Percentiles rank a stretch among this genome's conserved stretches.
These are phyloP conservation scores for Ochlodes sylvanus DNA, from an alignment of 2,888 invertebrate genomes.

Conservation along the genomic window DNA sequence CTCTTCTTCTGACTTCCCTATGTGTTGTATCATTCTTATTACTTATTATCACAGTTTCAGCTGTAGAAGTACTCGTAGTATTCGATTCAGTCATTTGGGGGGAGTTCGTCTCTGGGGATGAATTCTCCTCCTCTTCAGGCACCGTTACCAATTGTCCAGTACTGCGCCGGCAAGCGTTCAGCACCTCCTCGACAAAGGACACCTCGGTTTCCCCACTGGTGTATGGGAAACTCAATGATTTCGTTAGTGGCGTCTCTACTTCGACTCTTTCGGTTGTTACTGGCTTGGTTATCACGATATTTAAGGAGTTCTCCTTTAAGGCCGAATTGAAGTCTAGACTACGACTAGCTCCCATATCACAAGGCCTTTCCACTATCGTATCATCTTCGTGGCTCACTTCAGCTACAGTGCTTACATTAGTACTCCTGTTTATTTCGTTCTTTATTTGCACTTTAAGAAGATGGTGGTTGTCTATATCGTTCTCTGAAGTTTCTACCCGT, in stretches of 20 bases:
- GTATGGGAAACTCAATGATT: slow-evolving; percentile 73
- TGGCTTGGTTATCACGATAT: slow-evolving; percentile 69
- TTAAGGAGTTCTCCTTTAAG: slow-evolving; percentile 74
- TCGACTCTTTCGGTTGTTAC: slow-evolving; percentile 58
- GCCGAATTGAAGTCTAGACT: slow-evolving; percentile 66
- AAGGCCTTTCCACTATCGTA: slow-evolving; percentile 58
- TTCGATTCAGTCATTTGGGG: slow-evolving; percentile 87
- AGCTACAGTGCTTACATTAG: slow-evolving; percentile 61
- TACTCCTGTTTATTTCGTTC: slow-evolving; percentile 78
- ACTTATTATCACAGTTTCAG: slow-evolving; percentile 89
- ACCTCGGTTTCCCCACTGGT: slow-evolving; percentile 66
- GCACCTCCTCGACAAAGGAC: slow-evolving; percentile 76
- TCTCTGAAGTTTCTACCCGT: slow-evolving; percentile 71
- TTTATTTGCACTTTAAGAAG: slow-evolving; percentile 76
- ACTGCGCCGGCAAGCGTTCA: slow-evolving; percentile 75
- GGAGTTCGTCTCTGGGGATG: slow-evolving; percentile 77
- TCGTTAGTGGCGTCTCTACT: slow-evolving; percentile 61
- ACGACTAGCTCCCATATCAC: slow-evolving; percentile 71
- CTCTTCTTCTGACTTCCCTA: slow-evolving; percentile 70
- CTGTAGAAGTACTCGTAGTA: slow-evolving; percentile 88
- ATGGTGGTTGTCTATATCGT: slow-evolving; percentile 74
- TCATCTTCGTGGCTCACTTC: slow-evolving; percentile 59
- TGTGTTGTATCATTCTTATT: slow-evolving; percentile 76
- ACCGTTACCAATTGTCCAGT: slow-evolving; percentile 83
- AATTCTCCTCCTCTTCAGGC: slow-evolving; percentile 87